Conservation (phyloP, 2,113 vertebrate species). For the Pluvianellus socialis region DNA sequence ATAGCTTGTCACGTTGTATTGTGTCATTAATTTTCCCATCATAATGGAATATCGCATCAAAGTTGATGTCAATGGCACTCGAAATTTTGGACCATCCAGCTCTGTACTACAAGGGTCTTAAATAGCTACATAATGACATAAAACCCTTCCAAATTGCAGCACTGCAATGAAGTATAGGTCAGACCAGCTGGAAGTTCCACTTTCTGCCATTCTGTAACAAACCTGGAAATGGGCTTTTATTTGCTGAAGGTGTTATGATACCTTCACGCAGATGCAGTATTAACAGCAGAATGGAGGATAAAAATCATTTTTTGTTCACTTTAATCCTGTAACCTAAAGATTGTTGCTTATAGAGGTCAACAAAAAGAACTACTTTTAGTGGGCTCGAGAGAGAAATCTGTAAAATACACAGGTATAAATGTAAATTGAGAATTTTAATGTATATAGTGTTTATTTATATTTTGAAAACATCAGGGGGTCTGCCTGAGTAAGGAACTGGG, state of each 20-base stretch:
- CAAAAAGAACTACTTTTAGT: background rate
- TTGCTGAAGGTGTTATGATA: background rate
- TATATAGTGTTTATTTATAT: constrained; percentile 17
- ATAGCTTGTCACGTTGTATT: background rate
- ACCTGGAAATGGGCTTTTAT: background rate
- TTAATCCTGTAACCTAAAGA: background rate
- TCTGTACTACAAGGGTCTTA: background rate
- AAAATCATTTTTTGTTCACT: background rate
- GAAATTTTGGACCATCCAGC: background rate
- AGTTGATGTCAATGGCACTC: too few species aligned
- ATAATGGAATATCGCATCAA: background rate
- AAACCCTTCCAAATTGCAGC: background rate
- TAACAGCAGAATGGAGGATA: background rate
- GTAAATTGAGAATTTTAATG: background rate
- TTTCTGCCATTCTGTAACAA: background rate
- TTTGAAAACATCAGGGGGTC: background rate
- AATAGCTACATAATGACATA: background rate
- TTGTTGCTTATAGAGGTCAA: background rate
- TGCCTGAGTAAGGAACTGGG: constrained; percentile 33
- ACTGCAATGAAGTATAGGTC: background rate
- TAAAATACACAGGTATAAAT: constrained; percentile 17
- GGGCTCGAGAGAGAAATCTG: background rate
- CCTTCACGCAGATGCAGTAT: background rate
- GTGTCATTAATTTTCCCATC: background rate
- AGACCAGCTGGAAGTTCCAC: background rate